Base-by-base conservation (phyloP, 2,797 vertebrate genomes). In the Telmatherina bonti region DNA sequence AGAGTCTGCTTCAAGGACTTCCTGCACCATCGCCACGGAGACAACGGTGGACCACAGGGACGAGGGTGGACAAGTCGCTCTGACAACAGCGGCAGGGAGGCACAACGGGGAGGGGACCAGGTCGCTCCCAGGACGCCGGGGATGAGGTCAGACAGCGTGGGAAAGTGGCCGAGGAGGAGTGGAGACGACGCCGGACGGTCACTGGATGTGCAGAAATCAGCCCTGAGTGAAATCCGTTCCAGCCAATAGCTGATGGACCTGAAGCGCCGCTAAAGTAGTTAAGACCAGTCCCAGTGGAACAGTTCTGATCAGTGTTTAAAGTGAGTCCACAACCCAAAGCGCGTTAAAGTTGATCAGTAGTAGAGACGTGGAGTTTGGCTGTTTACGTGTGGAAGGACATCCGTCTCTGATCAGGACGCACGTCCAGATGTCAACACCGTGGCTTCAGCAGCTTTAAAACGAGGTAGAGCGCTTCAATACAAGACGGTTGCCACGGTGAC, bases 391-490 rank as follows among this genome's bases (percentile, higher is more conserved):
- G 1, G 33, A 33, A 41, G 38, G 38, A 77, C 62, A 72, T 62
- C 51, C 2, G 43, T 53, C 61, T 49, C 61, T 38, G 1, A 22
- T 74, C n/a, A 13, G 31, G 18, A 52, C 22, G 51, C 22, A 18
- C 35, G 9, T 20, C 11, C 29, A 43, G 78, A 60, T 55, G 80
- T 61, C 71, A 70, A 81, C 75, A 57, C 45, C 62, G 65, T 35
- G 31, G 72, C 57, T 67, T 65, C 68, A 83, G 75, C 85, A 84
- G 82, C 87, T 83, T 85, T 60, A 75, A 62, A 69, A 72, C 93
- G 91, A 94, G 89, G 96, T 96, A 96, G 95, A 87, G 62, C 81
- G 29, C 67, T 58, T 74, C n/a, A 62, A 67, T 54, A 61, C 43
- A 72, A 67, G 51, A 71, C 58, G 0, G 65, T 74, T 52, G 53